Evolutionary conservation across 1,140 invertebrate genomes (phyloP).

Genomic region (Ceratosolen solmsi): DNA sequence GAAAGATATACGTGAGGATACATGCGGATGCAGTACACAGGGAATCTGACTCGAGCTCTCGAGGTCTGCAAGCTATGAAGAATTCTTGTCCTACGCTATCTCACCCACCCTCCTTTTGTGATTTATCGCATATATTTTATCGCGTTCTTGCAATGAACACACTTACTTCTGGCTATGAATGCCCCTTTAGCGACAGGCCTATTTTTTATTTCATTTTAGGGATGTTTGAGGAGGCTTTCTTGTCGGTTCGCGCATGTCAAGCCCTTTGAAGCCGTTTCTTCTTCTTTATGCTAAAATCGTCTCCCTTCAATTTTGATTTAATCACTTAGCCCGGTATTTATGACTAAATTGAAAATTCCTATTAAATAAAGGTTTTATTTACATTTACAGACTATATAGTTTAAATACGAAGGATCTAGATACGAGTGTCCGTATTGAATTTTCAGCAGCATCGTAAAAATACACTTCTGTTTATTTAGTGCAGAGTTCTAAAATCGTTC

Average conservation of each 20-base stretch:
- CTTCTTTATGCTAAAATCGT: neutral
- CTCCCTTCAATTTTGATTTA: too few relatives aligned
- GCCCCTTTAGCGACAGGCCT: constrained; percentile 23
- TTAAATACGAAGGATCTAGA: neutral
- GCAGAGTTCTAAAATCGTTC: neutral
- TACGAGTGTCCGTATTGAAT: neutral
- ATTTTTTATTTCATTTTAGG: constrained; percentile 26
- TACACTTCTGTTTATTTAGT: neutral
- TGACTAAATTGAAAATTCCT: neutral
- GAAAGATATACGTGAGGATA: neutral
- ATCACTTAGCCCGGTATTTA: neutral
- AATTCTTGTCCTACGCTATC: constrained; percentile 10
- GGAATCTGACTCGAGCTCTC: neutral
- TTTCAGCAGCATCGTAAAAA: neutral
- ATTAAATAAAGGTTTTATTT: constrained; percentile 3
- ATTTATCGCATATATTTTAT: constrained; percentile 47
- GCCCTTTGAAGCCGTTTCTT: neutral
- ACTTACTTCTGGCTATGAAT: constrained; percentile 35
- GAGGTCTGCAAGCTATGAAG: constrained; percentile 7
- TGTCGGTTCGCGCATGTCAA: neutral
- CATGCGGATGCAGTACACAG: neutral
- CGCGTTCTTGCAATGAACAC: constrained; percentile 1
- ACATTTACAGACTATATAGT: neutral
- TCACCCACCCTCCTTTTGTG: neutral
- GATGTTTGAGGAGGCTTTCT: neutral